Evolutionary conservation across 1,140 invertebrate genomes (phyloP).

Genomic region (Drosophila nannoptera): DNA sequence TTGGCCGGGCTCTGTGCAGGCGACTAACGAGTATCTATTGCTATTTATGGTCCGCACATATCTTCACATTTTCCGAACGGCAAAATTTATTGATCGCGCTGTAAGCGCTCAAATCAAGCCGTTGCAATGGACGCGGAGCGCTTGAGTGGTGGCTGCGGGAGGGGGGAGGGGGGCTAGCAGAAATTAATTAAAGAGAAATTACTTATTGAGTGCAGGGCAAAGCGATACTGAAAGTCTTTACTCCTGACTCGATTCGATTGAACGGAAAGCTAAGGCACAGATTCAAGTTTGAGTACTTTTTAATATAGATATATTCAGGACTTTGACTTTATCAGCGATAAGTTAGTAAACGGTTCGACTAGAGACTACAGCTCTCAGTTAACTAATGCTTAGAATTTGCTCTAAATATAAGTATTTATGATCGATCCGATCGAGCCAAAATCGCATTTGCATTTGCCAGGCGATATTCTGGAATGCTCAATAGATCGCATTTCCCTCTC

Average conservation of each 20-base stretch:
- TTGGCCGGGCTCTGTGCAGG: constrained; percentile 42
- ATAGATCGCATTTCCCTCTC: constrained; percentile 36
- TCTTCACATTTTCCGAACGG: constrained; percentile 4
- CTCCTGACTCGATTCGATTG: not conserved
- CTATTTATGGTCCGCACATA: constrained; percentile 56
- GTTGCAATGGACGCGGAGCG: too few species aligned
- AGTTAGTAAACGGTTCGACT: too few species aligned
- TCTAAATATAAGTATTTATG: too few species aligned
- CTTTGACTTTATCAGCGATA: too few species aligned
- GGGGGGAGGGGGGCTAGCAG: too few species aligned
- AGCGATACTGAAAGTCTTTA: not conserved
- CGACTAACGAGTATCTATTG: constrained; percentile 31
- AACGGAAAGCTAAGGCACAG: not conserved
- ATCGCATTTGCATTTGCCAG: too few species aligned
- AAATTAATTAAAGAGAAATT: not conserved
- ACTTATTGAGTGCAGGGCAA: not conserved
- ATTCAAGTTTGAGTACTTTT: not conserved
- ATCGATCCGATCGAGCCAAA: too few species aligned
- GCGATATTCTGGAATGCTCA: constrained; percentile 1
- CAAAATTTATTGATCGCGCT: constrained; percentile 14
- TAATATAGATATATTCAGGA: too few species aligned
- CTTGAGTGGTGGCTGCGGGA: not conserved
- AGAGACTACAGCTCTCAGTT: too few species aligned
- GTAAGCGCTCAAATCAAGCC: not conserved
- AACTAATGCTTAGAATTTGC: too few species aligned